These are phyloP conservation scores for Syndactyla subalaris DNA, from an alignment of 2,797 vertebrate genomes.

Conservation along the genomic window DNA sequence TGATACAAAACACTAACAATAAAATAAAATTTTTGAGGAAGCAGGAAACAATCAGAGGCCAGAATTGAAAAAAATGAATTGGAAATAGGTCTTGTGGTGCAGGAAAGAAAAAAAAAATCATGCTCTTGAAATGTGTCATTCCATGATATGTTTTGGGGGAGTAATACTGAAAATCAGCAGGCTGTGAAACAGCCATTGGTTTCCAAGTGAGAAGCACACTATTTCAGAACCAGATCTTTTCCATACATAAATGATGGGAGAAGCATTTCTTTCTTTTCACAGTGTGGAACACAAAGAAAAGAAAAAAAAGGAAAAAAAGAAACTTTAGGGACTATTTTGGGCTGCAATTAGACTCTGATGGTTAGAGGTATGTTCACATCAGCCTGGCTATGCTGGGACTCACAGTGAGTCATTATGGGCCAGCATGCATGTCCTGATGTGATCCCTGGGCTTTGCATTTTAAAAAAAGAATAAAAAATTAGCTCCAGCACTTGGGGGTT, in stretches of 20 bases:
- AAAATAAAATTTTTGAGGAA: background rate
- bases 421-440: rapidly evolving
- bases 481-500: no score
- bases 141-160: background rate
- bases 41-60: background rate
- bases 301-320: background rate
- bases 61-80: background rate
- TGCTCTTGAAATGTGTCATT: background rate
- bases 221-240: background rate
- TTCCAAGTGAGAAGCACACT: background rate
- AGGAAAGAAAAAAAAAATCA: background rate
- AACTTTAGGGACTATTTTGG: no score
- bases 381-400: background rate
- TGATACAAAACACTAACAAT: rapidly evolving
- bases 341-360: background rate
- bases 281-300: background rate
- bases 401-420: rapidly evolving
- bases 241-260: background rate
- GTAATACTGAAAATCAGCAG: background rate
- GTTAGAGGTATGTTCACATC: rapidly evolving
- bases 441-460: background rate
- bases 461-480: background rate
- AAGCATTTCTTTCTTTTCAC: background rate
- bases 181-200: background rate
- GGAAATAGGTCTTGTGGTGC: background rate